Percentiles rank a stretch among this genome's conserved stretches.
These are phyloP conservation scores for Neodiprion pinetum DNA, from an alignment of 1,140 invertebrate genomes.

Conservation along the genomic window DNA sequence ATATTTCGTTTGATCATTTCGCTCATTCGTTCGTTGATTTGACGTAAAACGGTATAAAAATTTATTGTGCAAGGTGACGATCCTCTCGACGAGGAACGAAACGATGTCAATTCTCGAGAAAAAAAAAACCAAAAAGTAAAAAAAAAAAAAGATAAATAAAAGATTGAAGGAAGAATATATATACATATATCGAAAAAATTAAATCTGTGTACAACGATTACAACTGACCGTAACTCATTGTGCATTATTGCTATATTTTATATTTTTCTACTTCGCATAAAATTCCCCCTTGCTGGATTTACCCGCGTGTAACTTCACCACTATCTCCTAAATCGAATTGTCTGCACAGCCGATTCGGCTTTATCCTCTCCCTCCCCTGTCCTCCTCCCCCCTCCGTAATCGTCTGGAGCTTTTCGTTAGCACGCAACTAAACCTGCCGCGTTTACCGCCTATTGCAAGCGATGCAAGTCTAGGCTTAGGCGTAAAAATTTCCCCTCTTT, in stretches of 20 bases:
- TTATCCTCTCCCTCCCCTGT: constrained; percentile 8
- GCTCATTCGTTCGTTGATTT: too few relatives aligned
- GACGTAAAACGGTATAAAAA: too few relatives aligned
- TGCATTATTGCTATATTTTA: too few relatives aligned
- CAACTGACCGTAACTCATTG: too few relatives aligned
- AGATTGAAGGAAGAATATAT: too few relatives aligned
- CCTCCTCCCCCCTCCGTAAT: neutral
- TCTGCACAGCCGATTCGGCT: constrained; percentile 41
- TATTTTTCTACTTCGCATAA: too few relatives aligned
- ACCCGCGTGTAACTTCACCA: constrained; percentile 11
- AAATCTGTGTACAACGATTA: too few relatives aligned
- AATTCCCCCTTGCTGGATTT: neutral
- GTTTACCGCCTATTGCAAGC: constrained; percentile 17
- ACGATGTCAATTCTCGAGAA: neutral
- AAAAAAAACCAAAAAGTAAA: neutral
- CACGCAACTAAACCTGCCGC: neutral
- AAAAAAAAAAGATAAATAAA: neutral
- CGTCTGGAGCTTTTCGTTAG: neutral
- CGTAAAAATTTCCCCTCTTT: too few relatives aligned
- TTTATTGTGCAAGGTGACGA: neutral
- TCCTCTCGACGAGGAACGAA: neutral
- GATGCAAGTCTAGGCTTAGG: neutral
- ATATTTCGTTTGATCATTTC: too few relatives aligned
- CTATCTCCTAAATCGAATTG: constrained; percentile 27
- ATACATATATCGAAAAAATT: too few relatives aligned